Evolutionary conservation across 2,888 invertebrate genomes (phyloP), one percentile per base, ranked within the genome.

Genomic region (Chrysolina oricalcia): DNA sequence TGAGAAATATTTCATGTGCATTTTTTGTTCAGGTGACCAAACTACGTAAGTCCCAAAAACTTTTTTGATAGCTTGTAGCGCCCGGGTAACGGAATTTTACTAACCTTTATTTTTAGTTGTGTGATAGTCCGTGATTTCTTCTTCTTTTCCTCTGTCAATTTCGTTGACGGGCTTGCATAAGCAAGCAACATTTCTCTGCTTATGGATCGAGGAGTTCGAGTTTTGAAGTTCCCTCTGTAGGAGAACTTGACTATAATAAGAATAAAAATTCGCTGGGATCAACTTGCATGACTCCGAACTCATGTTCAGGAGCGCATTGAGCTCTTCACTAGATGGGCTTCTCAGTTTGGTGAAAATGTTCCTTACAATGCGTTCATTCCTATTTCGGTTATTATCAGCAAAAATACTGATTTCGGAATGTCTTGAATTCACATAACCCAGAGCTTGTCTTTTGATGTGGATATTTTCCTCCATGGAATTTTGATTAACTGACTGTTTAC

Each of bases 341-440:
- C 53, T 68, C 3, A 68, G 68, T 68, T 56, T 50, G 17, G 68
- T 68, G 35, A 50, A 40, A 11, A 68, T 40, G 17, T 67, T 50
- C 27, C 50, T 67, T 3, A 50, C 8, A 23, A 27, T 15, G 15
- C 35, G 53, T 35, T 35, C 27, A 9, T 17, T 10, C 1, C 9
- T 35, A 19, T 53, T 68, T 15, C 56, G 40, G 19, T 53, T 23
- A 50, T 23, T 67, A 4, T 11, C n/a, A 15, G 19, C 6, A n/a
- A 21, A n/a, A 15, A 66, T 50, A 11, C 35, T 21, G 19, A 48
- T 67, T 23, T 50, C 50, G n/a, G 68, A 19, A 50, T 68, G 40
- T 17, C 17, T 68, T 43, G 40, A 53, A n/a, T 17, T 17, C 15
- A 35, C 35, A 50, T 27, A 27, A 48, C 23, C 17, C 10, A 4